A percentile compares a stretch with the other conserved stretches of the same genome.
These are phyloP conservation scores for Enteromius argenteus DNA, from an alignment of 2,797 vertebrate genomes.

Conservation along the genomic window DNA sequence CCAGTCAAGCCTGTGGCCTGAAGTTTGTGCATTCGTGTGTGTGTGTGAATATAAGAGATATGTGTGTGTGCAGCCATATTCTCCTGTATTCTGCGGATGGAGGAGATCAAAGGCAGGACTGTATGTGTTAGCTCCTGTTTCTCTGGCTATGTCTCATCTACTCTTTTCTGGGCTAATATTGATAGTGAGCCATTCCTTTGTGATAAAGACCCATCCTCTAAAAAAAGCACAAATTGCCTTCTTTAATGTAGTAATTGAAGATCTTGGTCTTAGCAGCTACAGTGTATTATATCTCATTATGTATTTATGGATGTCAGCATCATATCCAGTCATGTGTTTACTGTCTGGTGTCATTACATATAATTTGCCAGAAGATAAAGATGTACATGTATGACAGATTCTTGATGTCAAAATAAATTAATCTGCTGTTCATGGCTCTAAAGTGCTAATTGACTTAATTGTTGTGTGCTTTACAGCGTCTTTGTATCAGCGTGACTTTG, in stretches of 20 bases:
- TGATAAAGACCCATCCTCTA: slow-evolving; percentile 64
- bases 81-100: slow-evolving; percentile 66
- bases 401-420: slow-evolving; percentile 38
- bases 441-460: slow-evolving; percentile 15
- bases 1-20: background rate
- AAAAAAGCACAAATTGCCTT: slow-evolving; percentile 53
- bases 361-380: slow-evolving; percentile 55
- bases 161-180: slow-evolving; percentile 67
- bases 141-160: slow-evolving; percentile 39
- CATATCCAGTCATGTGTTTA: slow-evolving; percentile 38
- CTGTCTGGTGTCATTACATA: slow-evolving; percentile 52
- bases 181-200: slow-evolving; percentile 68
- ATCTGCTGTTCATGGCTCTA: background rate
- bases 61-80: slow-evolving; percentile 49
- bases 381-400: slow-evolving; percentile 56
- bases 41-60: background rate
- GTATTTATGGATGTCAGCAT: slow-evolving; percentile 48
- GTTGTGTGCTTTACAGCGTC: background rate
- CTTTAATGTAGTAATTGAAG: slow-evolving; percentile 18
- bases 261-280: slow-evolving; percentile 40
- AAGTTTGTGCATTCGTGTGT: background rate
- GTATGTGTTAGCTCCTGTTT: slow-evolving; percentile 61
- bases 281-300: slow-evolving; percentile 46
- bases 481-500: slow-evolving; percentile 6
- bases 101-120: slow-evolving; percentile 77